Evolutionary conservation across 2,113 vertebrate species (phyloP).

Genomic region (Strigops habroptila): DNA sequence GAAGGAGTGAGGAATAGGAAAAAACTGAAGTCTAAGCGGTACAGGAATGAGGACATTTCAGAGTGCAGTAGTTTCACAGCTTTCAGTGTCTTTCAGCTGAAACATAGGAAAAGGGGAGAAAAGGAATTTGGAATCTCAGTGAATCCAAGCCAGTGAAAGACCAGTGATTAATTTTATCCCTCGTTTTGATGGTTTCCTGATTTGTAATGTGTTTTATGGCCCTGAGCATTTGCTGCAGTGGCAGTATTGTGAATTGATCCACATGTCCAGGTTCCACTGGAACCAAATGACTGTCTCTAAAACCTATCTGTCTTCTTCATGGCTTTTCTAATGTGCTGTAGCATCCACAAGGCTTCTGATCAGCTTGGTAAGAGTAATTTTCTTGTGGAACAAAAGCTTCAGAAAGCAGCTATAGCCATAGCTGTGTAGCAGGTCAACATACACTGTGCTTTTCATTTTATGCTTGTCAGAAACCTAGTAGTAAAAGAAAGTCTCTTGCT

Average conservation of each 20-base stretch:
- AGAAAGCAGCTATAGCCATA: neutral
- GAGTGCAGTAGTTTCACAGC: neutral
- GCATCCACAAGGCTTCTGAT: neutral
- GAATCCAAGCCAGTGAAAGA: neutral
- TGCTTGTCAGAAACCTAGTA: neutral
- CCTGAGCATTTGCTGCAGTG: neutral
- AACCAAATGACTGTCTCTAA: constrained; percentile 10
- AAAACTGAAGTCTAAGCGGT: neutral
- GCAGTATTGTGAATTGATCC: constrained; percentile 23
- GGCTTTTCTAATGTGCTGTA: neutral
- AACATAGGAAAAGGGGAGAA: neutral
- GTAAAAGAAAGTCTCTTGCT: neutral
- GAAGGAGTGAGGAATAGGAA: neutral
- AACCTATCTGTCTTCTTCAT: constrained; percentile 10
- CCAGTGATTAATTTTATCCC: neutral
- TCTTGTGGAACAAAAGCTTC: neutral
- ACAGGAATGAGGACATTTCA: neutral
- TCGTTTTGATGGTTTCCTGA: constrained; percentile 1
- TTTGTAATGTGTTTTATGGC: constrained; percentile 9
- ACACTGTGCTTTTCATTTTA: neutral
- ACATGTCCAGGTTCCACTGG: neutral
- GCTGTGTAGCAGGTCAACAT: neutral
- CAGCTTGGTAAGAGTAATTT: neutral
- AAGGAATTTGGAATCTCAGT: neutral
- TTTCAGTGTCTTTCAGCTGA: neutral